phyloP scores from a whole-genome alignment of 2,888 invertebrate species.

The Ophion slaviceki region DNA sequence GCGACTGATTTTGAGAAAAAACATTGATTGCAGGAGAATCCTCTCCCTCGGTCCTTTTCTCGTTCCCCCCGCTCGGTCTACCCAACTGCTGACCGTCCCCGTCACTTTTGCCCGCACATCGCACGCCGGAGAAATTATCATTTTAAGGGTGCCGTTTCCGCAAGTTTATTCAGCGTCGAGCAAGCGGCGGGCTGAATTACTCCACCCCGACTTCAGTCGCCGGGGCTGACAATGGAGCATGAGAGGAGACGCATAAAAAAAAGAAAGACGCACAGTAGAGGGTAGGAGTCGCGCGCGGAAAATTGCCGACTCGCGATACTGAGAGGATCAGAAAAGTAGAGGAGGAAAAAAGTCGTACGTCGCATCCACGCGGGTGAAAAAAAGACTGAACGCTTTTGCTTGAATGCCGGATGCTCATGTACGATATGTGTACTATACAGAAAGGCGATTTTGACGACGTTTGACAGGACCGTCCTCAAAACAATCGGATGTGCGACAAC shows the following conservation, averaged over 20 bases:
- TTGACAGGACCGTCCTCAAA: neutral
- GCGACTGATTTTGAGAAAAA: no score
- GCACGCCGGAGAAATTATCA: constrained; percentile 52
- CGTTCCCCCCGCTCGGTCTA: neutral
- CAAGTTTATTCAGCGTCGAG: constrained; percentile 36
- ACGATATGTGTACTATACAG: neutral
- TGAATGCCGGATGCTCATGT: neutral
- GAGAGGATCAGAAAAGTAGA: constrained; percentile 32
- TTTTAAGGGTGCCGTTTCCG: constrained; percentile 62
- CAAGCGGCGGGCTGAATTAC: constrained; percentile 7
- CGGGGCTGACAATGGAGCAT: neutral
- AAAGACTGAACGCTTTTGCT: constrained; percentile 7
- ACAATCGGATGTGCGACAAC: neutral
- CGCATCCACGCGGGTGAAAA: neutral
- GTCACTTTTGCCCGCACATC: constrained; percentile 24
- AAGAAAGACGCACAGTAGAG: constrained; percentile 3
- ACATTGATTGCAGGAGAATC: neutral
- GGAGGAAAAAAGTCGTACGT: neutral
- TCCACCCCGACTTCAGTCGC: neutral
- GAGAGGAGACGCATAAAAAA: constrained; percentile 38
- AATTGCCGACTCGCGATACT: constrained; percentile 5
- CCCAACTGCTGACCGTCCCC: constrained; percentile 11
- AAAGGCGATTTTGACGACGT: no score
- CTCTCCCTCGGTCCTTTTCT: neutral
- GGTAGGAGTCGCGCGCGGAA: constrained; percentile 30